Base-by-base conservation (phyloP, 2,888 invertebrate species). In the Anagyrus pseudococci region DNA sequence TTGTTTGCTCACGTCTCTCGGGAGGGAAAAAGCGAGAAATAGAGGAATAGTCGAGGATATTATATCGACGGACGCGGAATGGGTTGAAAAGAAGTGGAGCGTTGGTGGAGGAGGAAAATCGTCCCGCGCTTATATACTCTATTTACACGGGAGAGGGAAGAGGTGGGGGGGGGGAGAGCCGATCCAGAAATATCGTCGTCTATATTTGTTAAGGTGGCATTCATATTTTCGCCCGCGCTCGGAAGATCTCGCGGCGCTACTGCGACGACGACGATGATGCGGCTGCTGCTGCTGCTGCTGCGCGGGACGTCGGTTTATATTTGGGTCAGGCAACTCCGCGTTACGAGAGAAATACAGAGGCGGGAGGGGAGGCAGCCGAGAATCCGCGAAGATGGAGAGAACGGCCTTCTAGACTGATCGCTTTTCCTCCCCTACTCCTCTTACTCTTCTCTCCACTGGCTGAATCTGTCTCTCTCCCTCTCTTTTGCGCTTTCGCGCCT, bases 181-280 rank as follows among this genome's bases (percentile, higher is more conserved):
- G 70, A 64, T 77, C 77, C 76, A 72, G 73, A 80, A 79, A 79
- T 79, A 80, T 69, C 77, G 53, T 67, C 69, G 71, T 74, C 79
- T 80, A 79, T 79, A 79, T 79, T 77, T 74, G 77, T 76, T 75
- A 73, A 72, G 75, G 73, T 71, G 74, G 54, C 70, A 78, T 75
- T 77, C 77, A 80, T 77, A 79, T 78, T 78, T 76, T 75, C 72
- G 73, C 68, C 54, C 61, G 66, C 68, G 54, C 33, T 17, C 52
- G 46, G 2, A 44, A 63, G 64, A 65, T 44, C 70, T 70, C 61
- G 63, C 65, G 70, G 66, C 68, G 69, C 70, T 69, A 67, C 4
- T 10, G 29, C 44, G n/a, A 25, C 25, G 23, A 48, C 25, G 15
- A 25, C 10, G 4, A n/a, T n/a, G n/a, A n/a, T n/a, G 63, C 65